These are phyloP conservation scores for Agrenia bidenticulata DNA, from an alignment of 2,888 invertebrate species.

Conservation along the genomic window DNA sequence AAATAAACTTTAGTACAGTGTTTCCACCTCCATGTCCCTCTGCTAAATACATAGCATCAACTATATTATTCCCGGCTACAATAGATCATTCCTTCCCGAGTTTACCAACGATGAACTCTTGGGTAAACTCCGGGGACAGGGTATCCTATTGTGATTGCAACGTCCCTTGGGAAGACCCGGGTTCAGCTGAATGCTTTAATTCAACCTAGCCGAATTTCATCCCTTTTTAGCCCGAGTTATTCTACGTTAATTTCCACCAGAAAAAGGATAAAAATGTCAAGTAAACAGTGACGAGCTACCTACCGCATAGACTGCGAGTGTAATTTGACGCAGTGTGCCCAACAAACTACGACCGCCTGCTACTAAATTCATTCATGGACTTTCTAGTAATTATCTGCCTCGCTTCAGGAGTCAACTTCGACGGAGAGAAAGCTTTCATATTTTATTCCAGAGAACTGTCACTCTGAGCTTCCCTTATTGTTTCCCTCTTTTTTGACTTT, in stretches of 20 bases:
- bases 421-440: too few relatives aligned
- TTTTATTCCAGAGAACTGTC: too few relatives aligned
- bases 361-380: conserved; percentile 2
- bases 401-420: background rate
- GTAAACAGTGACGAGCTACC: conserved; percentile 12
- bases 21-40: too few relatives aligned
- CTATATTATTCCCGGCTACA: too few relatives aligned
- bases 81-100: background rate
- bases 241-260: background rate
- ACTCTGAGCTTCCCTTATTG: too few relatives aligned
- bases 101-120: conserved; percentile 35
- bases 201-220: background rate
- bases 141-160: conserved; percentile 46
- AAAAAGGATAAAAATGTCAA: conserved; percentile 18
- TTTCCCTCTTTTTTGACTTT: too few relatives aligned
- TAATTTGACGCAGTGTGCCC: too few relatives aligned
- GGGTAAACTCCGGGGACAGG: conserved; percentile 34
- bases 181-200: conserved; percentile 17
- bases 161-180: conserved; percentile 32
- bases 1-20: too few relatives aligned
- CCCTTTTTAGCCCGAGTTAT: background rate
- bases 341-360: too few relatives aligned
- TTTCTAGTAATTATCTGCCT: conserved; percentile 19
- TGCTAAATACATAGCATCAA: too few relatives aligned
- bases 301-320: background rate